phyloP scores from a whole-genome alignment of 2,113 vertebrate genomes.

The Cacatua alba region DNA sequence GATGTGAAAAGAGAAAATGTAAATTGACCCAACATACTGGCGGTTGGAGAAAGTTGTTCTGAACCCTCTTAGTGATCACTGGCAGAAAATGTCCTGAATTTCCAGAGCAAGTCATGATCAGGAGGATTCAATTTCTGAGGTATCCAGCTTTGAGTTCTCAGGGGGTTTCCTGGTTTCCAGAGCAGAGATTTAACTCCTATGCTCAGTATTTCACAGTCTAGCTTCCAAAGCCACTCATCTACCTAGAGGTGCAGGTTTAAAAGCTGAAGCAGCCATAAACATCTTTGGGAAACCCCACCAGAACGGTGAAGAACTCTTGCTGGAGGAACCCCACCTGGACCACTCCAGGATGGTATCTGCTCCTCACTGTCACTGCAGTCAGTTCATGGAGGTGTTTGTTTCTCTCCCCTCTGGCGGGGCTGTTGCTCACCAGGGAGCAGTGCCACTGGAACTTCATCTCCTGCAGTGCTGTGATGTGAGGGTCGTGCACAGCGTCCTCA shows the following conservation, averaged over 20 bases:
- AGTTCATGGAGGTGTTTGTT: neutral
- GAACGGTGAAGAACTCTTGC: neutral
- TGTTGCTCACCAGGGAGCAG: neutral
- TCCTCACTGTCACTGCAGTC: neutral
- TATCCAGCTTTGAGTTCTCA: neutral
- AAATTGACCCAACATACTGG: neutral
- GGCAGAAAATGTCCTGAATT: neutral
- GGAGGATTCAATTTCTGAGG: neutral
- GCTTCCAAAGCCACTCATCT: neutral
- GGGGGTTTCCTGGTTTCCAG: neutral
- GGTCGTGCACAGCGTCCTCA: rapidly evolving
- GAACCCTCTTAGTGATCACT: neutral
- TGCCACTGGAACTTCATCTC: neutral
- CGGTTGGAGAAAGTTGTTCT: neutral
- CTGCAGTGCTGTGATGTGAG: neutral
- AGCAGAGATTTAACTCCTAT: neutral
- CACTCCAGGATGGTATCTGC: rapidly evolving
- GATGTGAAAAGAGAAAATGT: neutral
- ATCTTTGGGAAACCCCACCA: neutral
- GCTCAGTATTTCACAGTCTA: neutral
- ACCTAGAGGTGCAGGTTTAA: neutral
- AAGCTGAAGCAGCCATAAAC: neutral
- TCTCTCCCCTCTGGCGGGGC: rapidly evolving
- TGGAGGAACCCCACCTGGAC: neutral
- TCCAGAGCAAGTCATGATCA: neutral